These are phyloP conservation scores for Poeciliopsis retropinna DNA, from an alignment of 2,113 vertebrate genomes.

Conservation along the genomic window DNA sequence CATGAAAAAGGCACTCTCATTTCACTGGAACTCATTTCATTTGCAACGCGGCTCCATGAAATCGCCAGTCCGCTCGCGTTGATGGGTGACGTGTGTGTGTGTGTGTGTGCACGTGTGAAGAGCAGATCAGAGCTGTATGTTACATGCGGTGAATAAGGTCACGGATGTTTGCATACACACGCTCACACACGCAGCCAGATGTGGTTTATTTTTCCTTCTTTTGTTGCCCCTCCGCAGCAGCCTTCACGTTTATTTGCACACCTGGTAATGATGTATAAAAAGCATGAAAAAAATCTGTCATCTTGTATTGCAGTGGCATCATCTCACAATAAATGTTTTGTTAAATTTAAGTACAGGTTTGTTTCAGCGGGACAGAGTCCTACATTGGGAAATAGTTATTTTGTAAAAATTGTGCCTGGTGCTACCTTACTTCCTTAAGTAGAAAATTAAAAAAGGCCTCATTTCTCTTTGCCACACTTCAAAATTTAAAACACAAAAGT, in stretches of 20 bases:
- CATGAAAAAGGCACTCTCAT: conserved; percentile 35
- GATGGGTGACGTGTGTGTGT: neutral
- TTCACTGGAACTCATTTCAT: conserved; percentile 20
- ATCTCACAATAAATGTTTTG: neutral
- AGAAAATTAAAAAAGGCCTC: neutral
- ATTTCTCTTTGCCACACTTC: neutral
- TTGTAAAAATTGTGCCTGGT: no score
- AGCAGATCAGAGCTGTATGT: conserved; percentile 29
- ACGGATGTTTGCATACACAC: neutral
- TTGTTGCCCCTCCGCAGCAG: neutral
- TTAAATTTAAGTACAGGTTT: neutral
- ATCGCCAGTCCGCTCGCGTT: conserved; percentile 8
- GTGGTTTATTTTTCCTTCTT: neutral
- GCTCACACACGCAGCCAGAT: neutral
- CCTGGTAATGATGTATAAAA: neutral
- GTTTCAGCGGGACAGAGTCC: neutral
- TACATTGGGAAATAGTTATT: no score
- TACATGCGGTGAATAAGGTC: conserved; percentile 23
- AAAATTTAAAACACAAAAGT: no score
- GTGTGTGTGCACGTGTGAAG: conserved; percentile 22
- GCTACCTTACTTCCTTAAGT: no score
- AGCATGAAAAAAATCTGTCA: neutral
- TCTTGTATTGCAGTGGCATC: neutral
- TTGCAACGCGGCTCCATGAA: conserved; percentile 15
- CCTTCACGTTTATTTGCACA: neutral